Evolutionary conservation across 2,797 vertebrate genomes (phyloP).

Genomic region (Ficedula albicollis): DNA sequence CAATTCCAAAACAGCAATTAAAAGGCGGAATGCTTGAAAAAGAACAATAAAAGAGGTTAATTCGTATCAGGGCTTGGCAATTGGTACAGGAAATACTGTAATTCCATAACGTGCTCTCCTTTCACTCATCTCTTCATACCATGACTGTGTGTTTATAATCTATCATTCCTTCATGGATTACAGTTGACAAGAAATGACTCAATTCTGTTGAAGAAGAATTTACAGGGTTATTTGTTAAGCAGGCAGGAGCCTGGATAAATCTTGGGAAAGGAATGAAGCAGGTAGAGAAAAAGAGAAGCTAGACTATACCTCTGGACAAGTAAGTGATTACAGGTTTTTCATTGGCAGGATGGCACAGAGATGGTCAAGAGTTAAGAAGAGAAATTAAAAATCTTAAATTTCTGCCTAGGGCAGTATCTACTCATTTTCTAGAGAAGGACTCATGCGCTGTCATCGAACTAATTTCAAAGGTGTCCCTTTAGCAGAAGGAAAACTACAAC

Average conservation of each 20-base stretch:
- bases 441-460: background rate
- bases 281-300: background rate
- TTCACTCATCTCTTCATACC: background rate
- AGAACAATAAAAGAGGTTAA: conserved; percentile 62
- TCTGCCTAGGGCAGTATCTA: background rate
- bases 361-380: background rate
- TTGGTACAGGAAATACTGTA: conserved; percentile 40
- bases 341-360: background rate
- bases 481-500: background rate
- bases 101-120: background rate
- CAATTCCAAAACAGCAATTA: conserved; percentile 63
- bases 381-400: background rate
- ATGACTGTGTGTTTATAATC: background rate
- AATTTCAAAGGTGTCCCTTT: background rate
- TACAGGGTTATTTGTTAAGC: background rate
- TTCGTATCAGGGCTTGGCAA: conserved; percentile 28
- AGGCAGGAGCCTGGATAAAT: background rate
- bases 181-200: background rate
- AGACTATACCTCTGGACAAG: background rate
- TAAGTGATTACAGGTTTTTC: fast-evolving
- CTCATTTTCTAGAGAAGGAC: background rate
- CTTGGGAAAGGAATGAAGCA: background rate
- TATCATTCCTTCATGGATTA: background rate
- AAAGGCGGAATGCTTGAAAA: conserved; percentile 59
- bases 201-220: background rate